Conservation (phyloP, 23 tunicate genomes). For the Clavelina lepadiformis region DNA sequence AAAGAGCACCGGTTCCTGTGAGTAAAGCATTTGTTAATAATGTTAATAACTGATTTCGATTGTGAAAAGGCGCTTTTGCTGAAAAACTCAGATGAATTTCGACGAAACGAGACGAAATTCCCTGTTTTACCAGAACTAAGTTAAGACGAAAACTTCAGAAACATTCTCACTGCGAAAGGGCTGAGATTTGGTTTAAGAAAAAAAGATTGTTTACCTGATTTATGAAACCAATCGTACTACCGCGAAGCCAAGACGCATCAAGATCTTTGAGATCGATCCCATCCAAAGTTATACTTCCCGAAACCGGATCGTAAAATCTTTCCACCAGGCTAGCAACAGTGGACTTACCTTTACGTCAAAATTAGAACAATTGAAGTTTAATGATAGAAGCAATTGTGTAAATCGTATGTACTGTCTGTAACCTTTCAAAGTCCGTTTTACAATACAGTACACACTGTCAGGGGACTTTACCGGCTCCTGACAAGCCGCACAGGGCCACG, state of each 20-base stretch:
- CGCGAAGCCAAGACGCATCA: conserved; percentile 94
- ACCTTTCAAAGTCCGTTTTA: too few relatives aligned
- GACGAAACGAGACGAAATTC: too few relatives aligned
- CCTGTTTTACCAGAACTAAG: too few relatives aligned
- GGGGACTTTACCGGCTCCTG: conserved; percentile 66
- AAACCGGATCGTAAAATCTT: conserved; percentile 81
- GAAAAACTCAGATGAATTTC: too few relatives aligned
- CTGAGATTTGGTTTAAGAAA: neutral
- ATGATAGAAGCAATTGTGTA: too few relatives aligned
- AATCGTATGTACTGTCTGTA: too few relatives aligned
- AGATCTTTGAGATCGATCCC: conserved; percentile 62
- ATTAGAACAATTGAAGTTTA: too few relatives aligned
- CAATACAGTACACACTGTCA: too few relatives aligned
- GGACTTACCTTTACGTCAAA: conserved; percentile 90
- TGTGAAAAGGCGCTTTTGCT: too few relatives aligned
- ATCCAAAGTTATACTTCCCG: conserved; percentile 81
- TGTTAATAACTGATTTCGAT: too few relatives aligned
- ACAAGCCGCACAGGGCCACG: conserved; percentile 82
- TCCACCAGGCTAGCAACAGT: conserved; percentile 80
- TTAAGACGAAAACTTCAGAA: too few relatives aligned
- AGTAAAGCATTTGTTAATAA: neutral
- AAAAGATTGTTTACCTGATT: conserved; percentile 42
- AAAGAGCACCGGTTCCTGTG: conserved; percentile 90
- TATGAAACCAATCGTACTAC: conserved; percentile 79
- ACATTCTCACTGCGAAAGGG: neutral